phyloP scores from a whole-genome alignment of 2,888 invertebrate species.

The Candidula unifasciata region DNA sequence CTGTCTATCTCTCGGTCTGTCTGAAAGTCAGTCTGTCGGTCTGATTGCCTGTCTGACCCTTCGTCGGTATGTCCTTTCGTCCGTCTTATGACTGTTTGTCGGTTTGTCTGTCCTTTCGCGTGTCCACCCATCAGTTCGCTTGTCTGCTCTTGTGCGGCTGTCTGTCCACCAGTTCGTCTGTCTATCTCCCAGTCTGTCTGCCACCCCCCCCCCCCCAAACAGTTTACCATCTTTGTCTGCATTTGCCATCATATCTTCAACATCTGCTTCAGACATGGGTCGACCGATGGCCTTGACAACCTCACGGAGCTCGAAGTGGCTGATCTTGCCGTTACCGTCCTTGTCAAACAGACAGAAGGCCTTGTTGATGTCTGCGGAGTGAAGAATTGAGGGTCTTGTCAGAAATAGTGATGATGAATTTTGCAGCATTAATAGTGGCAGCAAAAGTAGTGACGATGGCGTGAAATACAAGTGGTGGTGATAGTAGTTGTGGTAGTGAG shows the following conservation, averaged over 20 bases:
- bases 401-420: no score
- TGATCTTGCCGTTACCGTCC: slow-evolving; percentile 51
- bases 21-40: neutral
- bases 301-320: slow-evolving; percentile 42
- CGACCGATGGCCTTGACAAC: slow-evolving; percentile 42
- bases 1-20: neutral
- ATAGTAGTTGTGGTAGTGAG: no score
- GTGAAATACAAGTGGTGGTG: no score
- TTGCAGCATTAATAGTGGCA: no score
- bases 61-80: no score
- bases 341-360: slow-evolving; percentile 50
- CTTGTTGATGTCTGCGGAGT: slow-evolving; percentile 46
- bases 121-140: neutral
- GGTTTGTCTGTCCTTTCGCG: neutral
- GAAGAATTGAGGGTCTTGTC: neutral
- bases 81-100: neutral
- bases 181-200: neutral
- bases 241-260: slow-evolving; percentile 45
- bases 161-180: neutral
- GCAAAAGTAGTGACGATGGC: no score
- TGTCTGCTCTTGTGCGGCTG: no score
- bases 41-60: neutral
- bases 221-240: slow-evolving; percentile 49
- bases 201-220: neutral
- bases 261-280: slow-evolving; percentile 43